Evolutionary conservation across 2,888 invertebrate species (phyloP), one percentile per base, ranked within the genome.

Genomic region (Xanthostigma xanthostigma): DNA sequence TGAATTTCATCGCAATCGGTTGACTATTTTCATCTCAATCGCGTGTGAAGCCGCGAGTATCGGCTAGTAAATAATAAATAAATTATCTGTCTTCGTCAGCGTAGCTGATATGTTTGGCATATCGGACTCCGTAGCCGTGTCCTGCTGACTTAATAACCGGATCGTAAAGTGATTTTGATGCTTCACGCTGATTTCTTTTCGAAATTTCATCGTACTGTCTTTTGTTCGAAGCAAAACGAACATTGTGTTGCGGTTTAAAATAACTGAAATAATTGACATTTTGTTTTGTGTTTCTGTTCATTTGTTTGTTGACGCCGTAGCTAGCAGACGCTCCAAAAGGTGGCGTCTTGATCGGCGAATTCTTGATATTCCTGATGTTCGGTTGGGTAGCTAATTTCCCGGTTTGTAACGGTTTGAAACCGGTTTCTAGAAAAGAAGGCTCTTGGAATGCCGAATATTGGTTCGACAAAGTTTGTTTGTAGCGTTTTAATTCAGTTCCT

Each of bases 51-150:
- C 6, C 17, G 17, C 17, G 17, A 4, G 4, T 17, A 4, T n/a
- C 17, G 4, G 17, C 27, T 27, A 39, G 12, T 13, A 39, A 39
- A 39, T 39, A 39, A 8, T 39, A 39, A 39, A 12, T 13, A 39
- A 39, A 8, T 13, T 13, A 39, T 14, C 14, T 33, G 33, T 42
- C 42, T 33, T 42, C 42, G 14, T 42, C 42, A 9, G 34, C 17
- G 17, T 42, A 42, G 9, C 33, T 34, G 9, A 48, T 36, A 42
- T 38, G 48, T 43, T 48, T 48, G 3, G 48, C 48, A 34, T 48
- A 48, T 37, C 43, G 39, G 9, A 41, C 14, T 8, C 41, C 41
- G 10, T 41, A 40, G 17, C 27, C 13, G 8, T 17, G 8, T 34
- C 41, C 35, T 12, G 13, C 35, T 12, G 13, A 9, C 6, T 41